Evolutionary conservation across 2,113 vertebrate species (phyloP), one percentile per base, ranked within the genome.

Genomic region (Sisor rabdophorus): DNA sequence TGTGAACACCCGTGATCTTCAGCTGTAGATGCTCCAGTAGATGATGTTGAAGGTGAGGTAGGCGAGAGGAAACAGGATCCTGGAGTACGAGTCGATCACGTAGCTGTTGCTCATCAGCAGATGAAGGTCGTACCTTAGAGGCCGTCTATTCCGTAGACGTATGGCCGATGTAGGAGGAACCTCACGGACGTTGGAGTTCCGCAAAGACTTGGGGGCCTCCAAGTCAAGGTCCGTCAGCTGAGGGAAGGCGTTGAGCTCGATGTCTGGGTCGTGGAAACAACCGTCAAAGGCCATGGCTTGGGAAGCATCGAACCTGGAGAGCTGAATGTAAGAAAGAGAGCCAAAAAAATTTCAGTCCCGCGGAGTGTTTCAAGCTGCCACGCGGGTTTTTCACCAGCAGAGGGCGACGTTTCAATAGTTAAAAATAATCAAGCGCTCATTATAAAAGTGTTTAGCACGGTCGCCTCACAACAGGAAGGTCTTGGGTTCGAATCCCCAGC

Each of bases 11-110:
- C 13, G 0, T 24, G 13, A 61, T n/a, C 9, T n/a, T 91, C 88
- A 96, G 61, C 94, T 88, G 88, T 96, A 96, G 84, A 95, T 81
- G 85, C 94, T 89, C 95, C 95, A 97, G 86, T 96, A 97, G 89
- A 98, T 92, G 84, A 93, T 90, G 85, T 98, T 96, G 87, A 98
- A 97, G 78, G 94, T 84, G 84, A 98, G 90, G 84, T 95, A 98
- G 72, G 93, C 92, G 78, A 91, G 82, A 56, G 95, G 95, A 89
- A 98, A 98, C 80, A 94, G 90, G 88, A 95, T 84, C 72, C 92
- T 93, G 16, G 94, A 98, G 86, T 97, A 97, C 0, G 94, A 95
- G 89, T 98, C 95, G 58, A 95, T 96, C 85, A 91, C 89, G 50
- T 96, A 95, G 86, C 94, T 97, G 87, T 95, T 95, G 88, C 90